phyloP scores from a whole-genome alignment of 2,888 invertebrate genomes.

The Papilio protenor region DNA sequence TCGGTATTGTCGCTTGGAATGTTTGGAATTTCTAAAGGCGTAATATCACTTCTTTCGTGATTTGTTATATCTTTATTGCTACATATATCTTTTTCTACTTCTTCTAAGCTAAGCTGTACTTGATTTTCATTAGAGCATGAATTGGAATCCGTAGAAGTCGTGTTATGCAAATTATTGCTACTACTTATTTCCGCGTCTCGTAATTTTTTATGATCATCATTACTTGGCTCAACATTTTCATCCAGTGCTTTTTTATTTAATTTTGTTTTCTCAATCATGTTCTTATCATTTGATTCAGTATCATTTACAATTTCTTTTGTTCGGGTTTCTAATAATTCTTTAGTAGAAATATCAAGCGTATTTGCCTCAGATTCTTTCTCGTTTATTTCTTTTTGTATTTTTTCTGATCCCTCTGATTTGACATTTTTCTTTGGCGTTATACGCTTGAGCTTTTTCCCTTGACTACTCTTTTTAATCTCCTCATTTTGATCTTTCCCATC shows the following conservation, averaged over 20 bases:
- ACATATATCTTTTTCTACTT: slow-evolving; percentile 7
- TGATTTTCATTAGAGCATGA: not conserved
- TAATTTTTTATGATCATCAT: slow-evolving; percentile 8
- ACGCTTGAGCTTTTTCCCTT: slow-evolving; percentile 28
- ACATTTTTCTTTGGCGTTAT: slow-evolving; percentile 1
- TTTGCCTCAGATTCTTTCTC: not conserved
- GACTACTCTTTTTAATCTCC: slow-evolving; percentile 7
- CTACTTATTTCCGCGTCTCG: slow-evolving; percentile 13
- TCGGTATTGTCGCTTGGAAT: slow-evolving; percentile 41
- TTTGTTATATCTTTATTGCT: slow-evolving; percentile 32
- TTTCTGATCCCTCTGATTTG: not conserved
- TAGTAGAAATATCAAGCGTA: not conserved
- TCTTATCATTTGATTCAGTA: not conserved
- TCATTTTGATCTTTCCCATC: not conserved
- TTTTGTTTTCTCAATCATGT: not conserved
- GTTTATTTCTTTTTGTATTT: not conserved
- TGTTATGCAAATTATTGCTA: slow-evolving; percentile 1
- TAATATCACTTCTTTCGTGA: slow-evolving; percentile 29
- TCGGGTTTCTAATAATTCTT: not conserved
- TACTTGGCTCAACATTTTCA: slow-evolving; percentile 20
- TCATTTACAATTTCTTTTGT: not conserved
- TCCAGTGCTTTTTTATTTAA: not conserved
- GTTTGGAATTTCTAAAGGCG: slow-evolving; percentile 50
- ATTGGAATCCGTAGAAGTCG: not conserved
- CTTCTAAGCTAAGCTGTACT: slow-evolving; percentile 3